Evolutionary conservation across 2,113 vertebrate species (phyloP), one percentile per base, ranked within the genome.

Genomic region (Candoia aspera): DNA sequence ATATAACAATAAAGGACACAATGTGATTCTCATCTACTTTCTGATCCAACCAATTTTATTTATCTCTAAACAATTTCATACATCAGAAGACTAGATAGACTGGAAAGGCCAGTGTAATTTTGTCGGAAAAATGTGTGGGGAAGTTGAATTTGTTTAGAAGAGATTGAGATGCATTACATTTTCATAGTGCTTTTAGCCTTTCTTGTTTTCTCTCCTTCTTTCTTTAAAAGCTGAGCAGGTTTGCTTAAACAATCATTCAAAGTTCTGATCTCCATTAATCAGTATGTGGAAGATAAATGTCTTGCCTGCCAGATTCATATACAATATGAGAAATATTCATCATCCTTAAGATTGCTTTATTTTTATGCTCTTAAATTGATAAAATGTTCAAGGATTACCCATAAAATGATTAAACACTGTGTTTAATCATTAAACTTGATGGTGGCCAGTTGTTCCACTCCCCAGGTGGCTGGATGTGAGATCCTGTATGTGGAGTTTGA

Each of bases 21-120:
- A 93, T 95, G 88, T 29, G 46, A 24, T 26, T 89, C 53, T 54
- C 57, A 85, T 93, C 64, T 92, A 92, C 94, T 94, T 92, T 87
- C 64, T 90, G 92, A 95, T 96, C 93, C 59, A 94, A 37, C 84
- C 9, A 64, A 94, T 96, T 94, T 93, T 91, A 87, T 95, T 96
- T 92, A 93, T 91, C 95, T 96, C 89, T 93, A 94, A 96, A 95
- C 87, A 0, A 68, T 91, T 94, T 91, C 93, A 37, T 92, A 93
- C 95, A 94, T 96, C 91, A 55, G 93, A 88, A 93, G 94, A 94
- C 57, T 84, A 90, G 60, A 94, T 91, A 93, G 90, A 68, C 83
- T 85, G 93, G 54, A 92, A 94, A 90, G 90, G 64, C 26, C 84
- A 91, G 90, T 33, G 91, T 64, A 86, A 17, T 84, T 95, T 90